Evolutionary conservation across 2,888 invertebrate genomes (phyloP).

Genomic region (Cheilosia variabilis): DNA sequence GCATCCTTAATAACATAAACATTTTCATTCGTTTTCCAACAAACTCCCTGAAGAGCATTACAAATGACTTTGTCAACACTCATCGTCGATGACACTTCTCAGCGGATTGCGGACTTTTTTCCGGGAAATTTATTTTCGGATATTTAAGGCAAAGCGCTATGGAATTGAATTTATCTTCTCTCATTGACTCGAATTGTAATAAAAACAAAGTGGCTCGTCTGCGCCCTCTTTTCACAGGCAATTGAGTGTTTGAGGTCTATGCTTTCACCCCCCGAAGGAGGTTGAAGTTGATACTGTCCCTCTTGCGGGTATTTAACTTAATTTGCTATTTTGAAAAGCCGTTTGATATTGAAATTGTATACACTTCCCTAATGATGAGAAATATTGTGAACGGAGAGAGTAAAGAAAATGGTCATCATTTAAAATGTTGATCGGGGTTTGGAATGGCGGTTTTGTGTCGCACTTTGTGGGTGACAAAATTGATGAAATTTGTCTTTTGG

Average conservation of each 20-base stretch:
- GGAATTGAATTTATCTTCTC: constrained; percentile 25
- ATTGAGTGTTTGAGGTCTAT: constrained; percentile 20
- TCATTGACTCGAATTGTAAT: constrained; percentile 55
- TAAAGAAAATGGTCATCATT: too few species aligned
- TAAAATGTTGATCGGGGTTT: too few species aligned
- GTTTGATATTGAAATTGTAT: constrained; percentile 37
- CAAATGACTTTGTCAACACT: constrained; percentile 59
- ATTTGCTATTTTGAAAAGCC: constrained; percentile 15
- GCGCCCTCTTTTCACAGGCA: constrained; percentile 36
- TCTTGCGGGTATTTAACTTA: constrained; percentile 34
- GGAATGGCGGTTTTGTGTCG: too few species aligned
- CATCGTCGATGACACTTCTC: constrained; percentile 37
- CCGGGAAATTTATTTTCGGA: constrained; percentile 35
- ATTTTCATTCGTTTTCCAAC: constrained; percentile 31
- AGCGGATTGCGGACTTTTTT: constrained; percentile 21
- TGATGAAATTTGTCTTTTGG: too few species aligned
- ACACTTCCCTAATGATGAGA: not conserved
- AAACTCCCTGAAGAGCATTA: constrained; percentile 27
- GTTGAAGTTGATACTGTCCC: not conserved
- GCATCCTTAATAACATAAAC: constrained; percentile 29
- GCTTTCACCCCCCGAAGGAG: not conserved
- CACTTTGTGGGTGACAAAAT: too few species aligned
- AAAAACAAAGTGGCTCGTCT: constrained; percentile 58
- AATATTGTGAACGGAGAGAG: too few species aligned
- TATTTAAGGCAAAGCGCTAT: constrained; percentile 20